Base-by-base conservation (phyloP, 2,888 invertebrate genomes). In the Sicus ferrugineus region DNA sequence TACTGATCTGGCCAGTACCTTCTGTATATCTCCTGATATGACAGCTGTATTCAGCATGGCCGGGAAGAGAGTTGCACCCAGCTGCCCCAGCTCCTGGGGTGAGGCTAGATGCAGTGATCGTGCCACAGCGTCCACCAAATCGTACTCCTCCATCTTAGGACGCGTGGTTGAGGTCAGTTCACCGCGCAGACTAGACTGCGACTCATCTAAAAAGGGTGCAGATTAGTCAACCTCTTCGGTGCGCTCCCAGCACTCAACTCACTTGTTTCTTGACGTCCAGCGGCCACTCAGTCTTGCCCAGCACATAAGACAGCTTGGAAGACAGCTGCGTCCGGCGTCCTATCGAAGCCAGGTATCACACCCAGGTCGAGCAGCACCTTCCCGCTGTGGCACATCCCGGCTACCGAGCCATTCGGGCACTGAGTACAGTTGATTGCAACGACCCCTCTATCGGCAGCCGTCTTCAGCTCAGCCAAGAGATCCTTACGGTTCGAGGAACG, bases 351-450 rank as follows among this genome's bases (percentile, higher is more conserved):
- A 0, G 82, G 79, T 38, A 85, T 77, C 9, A 85, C 75, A 75
- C 86, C 79, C 68, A 80, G 71, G 26, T 82, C 81, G 46, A 72
- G 75, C 7, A 82, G 76, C 48, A 84, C 92, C 86, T 92, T 90
- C 67, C 96, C 97, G 65, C 95, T 92, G 79, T 94, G 94, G 80
- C 98, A 98, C 0, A 91, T 87, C 9, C 91, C 87, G 1, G 89
- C 87, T 0, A 98, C 97, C 1, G 91, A 87, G 1, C 98, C 98
- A 63, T 89, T 90, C 0, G 89, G 85, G 80, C 98, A 98, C 81
- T 98, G 98, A 0, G 97, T 95, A 74, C 94, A 93, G 84, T 97
- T 98, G 2, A 98, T 90, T 38, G 97, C 89, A 46, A 98, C 90
- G 1, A 97, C 90, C 0, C 95, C 95, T 14, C 93, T 86, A 9